These are phyloP conservation scores for Oncorhynchus tshawytscha DNA, from an alignment of 2,113 vertebrate species.

Conservation along the genomic window DNA sequence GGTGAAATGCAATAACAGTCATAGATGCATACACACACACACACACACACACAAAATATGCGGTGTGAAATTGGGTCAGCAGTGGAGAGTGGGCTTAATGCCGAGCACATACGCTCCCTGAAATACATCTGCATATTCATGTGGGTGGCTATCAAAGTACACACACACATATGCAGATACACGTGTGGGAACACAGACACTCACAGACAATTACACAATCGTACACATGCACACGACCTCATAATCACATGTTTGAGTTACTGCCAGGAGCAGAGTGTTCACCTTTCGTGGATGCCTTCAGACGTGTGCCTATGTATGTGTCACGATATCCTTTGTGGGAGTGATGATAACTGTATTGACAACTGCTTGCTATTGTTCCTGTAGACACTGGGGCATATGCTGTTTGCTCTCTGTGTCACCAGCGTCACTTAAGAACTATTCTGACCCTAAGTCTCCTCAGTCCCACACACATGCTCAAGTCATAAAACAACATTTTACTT, in stretches of 20 bases:
- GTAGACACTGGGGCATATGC: too few species aligned
- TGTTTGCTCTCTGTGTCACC: too few species aligned
- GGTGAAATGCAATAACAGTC: constrained; percentile 1
- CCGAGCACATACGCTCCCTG: constrained; percentile 72
- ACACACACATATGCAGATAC: constrained; percentile 33
- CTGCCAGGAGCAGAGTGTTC: too few species aligned
- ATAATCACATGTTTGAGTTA: not conserved
- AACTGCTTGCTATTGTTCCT: too few species aligned
- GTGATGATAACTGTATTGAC: too few species aligned
- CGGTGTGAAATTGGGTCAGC: constrained; percentile 75
- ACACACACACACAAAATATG: constrained; percentile 40
- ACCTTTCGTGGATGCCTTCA: too few species aligned
- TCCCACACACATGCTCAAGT: constrained; percentile 40
- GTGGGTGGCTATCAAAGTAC: constrained; percentile 70
- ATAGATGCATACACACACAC: not conserved
- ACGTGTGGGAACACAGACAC: constrained; percentile 10
- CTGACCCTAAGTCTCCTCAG: constrained; percentile 28
- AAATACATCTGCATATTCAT: constrained; percentile 76
- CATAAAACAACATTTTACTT: constrained; percentile 46
- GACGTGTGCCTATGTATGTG: too few species aligned
- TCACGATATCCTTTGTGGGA: too few species aligned
- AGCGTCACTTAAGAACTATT: too few species aligned
- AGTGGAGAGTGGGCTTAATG: constrained; percentile 73
- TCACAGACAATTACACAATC: constrained; percentile 52
- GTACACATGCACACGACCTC: constrained; percentile 48